Base-by-base conservation (phyloP, 2,797 vertebrate species). In the Momotus momota region DNA sequence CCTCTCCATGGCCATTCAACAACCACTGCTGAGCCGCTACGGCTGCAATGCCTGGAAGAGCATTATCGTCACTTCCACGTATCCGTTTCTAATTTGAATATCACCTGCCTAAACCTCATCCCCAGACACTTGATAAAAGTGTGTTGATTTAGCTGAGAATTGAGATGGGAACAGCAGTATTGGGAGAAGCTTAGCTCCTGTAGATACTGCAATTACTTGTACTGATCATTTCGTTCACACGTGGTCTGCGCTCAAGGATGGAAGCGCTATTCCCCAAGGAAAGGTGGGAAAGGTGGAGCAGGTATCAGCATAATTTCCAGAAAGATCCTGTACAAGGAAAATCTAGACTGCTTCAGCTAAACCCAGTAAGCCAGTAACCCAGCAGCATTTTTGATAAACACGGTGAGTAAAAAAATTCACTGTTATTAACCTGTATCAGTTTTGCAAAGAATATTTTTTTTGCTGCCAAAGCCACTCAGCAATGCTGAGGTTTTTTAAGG, bases 1-100 rank as follows among this genome's bases (percentile, higher is more conserved):
- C 31, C 31, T 90, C 43, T 78, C 40, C 31, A 86, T 29, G 60
- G 21, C 43, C 46, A 18, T 69, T 91, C 58, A 54, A 8, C 58
- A 51, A 8, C 6, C 41, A 46, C 61, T 73, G 61, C 73, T 72
- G 75, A 88, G 79, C 90, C 88, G 57, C 77, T 67, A n/a, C 23
- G 27, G 84, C 88, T 90, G 48, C 21, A 31, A 94, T 90, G 85
- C 72, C 93, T 52, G 1, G 92, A 94, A 90, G 64, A 65, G 49
- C 74, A 48, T 94, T 91, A 55, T 52, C 10, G 7, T 81, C 81
- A 86, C 78, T 90, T 92, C 48, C 54, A 71, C 67, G 77, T 35
- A 35, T 35, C 35, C 35, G 8, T 83, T 96, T 92, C 91, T 94
- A 73, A 95, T 96, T 80, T 92, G 91, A 89, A 91, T 78, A 75